Conservation (phyloP, 1,140 invertebrate species). For the Drosophila auraria region DNA sequence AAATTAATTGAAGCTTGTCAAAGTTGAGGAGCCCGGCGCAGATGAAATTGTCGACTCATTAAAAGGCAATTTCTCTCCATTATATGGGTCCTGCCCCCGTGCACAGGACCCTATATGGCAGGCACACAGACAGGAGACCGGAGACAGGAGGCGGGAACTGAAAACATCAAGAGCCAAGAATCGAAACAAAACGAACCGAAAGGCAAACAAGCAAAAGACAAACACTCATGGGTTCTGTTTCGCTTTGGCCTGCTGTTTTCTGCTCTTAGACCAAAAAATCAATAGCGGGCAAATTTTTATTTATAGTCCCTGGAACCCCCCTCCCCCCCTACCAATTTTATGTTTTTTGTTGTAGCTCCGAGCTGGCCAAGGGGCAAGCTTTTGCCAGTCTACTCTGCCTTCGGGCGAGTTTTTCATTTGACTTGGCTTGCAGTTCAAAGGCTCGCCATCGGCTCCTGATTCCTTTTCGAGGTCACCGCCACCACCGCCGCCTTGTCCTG, state of each 20-base stretch:
- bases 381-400: slow-evolving; percentile 72
- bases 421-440: slow-evolving; percentile 81
- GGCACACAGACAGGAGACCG: background rate
- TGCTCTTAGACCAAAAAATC: slow-evolving; percentile 55
- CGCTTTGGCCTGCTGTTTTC: slow-evolving; percentile 32
- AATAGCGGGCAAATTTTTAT: slow-evolving; percentile 74
- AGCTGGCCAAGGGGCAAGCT: slow-evolving; percentile 48
- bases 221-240: slow-evolving; percentile 65
- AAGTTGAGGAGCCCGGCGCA: slow-evolving; percentile 28
- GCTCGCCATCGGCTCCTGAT: slow-evolving; percentile 43
- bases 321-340: background rate
- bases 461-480: slow-evolving; percentile 60
- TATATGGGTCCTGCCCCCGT: slow-evolving; percentile 33
- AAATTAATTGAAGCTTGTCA: slow-evolving; percentile 48
- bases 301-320: slow-evolving; percentile 59
- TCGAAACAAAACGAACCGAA: slow-evolving; percentile 50
- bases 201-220: slow-evolving; percentile 72
- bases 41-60: slow-evolving; percentile 78
- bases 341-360: slow-evolving; percentile 6
- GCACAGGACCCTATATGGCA: slow-evolving; percentile 11
- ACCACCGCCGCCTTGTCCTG: slow-evolving; percentile 57
- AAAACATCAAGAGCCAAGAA: slow-evolving; percentile 38
- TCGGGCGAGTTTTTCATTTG: slow-evolving; percentile 69
- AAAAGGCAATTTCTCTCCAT: slow-evolving; percentile 79
- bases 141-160: slow-evolving; percentile 8